Percentiles rank a stretch among this genome's conserved stretches.
Evolutionary conservation across 2,797 vertebrate genomes (phyloP).

Genomic region (Eulemur albifrons): DNA sequence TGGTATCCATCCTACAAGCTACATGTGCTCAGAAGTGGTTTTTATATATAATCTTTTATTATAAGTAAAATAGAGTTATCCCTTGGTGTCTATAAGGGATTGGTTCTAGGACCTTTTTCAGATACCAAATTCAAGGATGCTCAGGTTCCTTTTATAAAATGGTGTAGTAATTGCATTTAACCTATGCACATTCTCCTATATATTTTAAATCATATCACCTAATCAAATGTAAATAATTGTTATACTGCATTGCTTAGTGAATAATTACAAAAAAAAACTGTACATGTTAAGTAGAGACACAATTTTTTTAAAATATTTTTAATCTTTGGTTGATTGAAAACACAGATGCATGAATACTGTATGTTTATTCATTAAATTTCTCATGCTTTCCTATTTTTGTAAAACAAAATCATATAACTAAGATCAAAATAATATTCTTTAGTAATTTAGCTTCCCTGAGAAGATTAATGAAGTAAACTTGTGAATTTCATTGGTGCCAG

Average conservation of each 20-base stretch:
- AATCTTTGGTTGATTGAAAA: background rate
- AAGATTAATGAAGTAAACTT: slow-evolving; percentile 33
- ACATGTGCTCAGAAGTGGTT: background rate
- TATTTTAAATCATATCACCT: background rate
- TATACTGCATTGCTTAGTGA: too few species aligned
- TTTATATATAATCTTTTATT: background rate
- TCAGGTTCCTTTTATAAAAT: background rate
- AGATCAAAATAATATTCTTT: background rate
- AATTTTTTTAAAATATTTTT: background rate
- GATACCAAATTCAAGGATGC: background rate
- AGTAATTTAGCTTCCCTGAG: background rate
- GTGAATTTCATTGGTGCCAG: background rate
- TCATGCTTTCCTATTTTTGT: background rate
- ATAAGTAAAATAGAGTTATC: background rate
- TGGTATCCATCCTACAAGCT: background rate
- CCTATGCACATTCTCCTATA: background rate
- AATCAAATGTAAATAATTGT: background rate
- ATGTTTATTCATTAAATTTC: background rate
- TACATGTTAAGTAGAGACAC: background rate
- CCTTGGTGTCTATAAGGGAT: background rate
- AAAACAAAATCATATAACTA: background rate
- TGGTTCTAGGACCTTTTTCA: background rate
- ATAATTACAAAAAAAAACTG: background rate
- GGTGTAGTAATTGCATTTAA: background rate
- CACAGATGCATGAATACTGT: background rate